A percentile compares a stretch with the other conserved stretches of the same genome.
These are phyloP conservation scores for Fragum whitleyi DNA, from an alignment of 2,888 invertebrate species.

Conservation along the genomic window DNA sequence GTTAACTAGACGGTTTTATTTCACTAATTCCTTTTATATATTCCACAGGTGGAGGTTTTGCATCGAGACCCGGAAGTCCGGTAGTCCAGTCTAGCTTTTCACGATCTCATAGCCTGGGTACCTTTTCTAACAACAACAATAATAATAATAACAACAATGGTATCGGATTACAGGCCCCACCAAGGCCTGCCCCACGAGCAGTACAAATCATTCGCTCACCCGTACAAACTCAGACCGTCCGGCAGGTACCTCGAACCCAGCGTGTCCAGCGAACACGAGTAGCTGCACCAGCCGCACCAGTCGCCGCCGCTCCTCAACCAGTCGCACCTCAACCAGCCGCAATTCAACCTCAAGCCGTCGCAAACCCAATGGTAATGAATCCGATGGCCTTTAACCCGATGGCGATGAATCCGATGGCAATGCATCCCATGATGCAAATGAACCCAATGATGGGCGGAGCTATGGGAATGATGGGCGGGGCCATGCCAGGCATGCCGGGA, in stretches of 20 bases:
- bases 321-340: neutral
- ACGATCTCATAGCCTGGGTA: neutral
- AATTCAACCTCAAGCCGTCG: neutral
- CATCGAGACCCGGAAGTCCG: neutral
- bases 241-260: neutral
- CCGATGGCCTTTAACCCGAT: constrained; percentile 2
- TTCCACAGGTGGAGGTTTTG: neutral
- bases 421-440: constrained; percentile 28
- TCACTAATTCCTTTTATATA: no score
- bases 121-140: constrained; percentile 1
- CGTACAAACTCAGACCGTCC: neutral
- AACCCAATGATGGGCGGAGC: constrained; percentile 23
- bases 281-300: neutral
- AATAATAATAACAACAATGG: constrained; percentile 16
- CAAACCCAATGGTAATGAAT: neutral
- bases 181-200: neutral
- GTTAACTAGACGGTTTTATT: no score
- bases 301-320: neutral
- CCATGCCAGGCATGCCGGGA: constrained; percentile 32
- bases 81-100: neutral
- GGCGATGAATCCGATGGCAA: constrained; percentile 25
- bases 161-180: neutral
- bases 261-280: constrained; percentile 7
- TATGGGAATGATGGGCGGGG: constrained; percentile 26
- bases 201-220: neutral